A percentile compares a stretch with the other conserved stretches of the same genome.
These are phyloP conservation scores for Notodonta dromedarius DNA, from an alignment of 2,888 invertebrate species.

Conservation along the genomic window DNA sequence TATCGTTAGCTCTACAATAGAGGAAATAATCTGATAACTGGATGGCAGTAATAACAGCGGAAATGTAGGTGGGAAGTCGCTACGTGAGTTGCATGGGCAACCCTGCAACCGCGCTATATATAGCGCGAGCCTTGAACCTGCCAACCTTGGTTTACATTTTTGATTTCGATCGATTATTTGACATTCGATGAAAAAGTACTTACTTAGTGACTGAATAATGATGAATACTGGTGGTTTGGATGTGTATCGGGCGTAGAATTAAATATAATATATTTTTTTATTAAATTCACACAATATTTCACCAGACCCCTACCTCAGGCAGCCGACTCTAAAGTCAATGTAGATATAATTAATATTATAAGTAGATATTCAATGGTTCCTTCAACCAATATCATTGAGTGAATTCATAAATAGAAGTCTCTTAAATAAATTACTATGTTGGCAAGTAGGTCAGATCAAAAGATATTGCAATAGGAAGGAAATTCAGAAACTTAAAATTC, in stretches of 20 bases:
- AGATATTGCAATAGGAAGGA: background rate
- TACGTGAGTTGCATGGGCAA: slow-evolving; percentile 25
- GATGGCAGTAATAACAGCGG: slow-evolving; percentile 16
- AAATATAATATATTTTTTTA: no score
- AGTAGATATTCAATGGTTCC: no score
- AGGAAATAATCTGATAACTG: slow-evolving; percentile 22
- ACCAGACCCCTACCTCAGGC: no score
- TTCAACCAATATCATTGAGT: no score
- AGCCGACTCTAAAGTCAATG: no score
- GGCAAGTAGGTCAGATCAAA: background rate
- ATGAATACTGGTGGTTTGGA: no score
- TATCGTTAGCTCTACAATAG: background rate
- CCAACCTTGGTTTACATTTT: slow-evolving; percentile 17
- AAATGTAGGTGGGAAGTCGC: slow-evolving; percentile 14
- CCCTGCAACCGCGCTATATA: slow-evolving; percentile 18
- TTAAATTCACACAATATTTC: no score
- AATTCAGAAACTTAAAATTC: background rate
- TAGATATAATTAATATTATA: no score
- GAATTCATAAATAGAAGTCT: no score
- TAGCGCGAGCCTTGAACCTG: slow-evolving; percentile 28
- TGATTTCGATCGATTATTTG: slow-evolving; percentile 10
- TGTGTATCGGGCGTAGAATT: no score
- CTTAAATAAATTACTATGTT: background rate
- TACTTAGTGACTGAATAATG: no score
- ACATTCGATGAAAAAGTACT: background rate